Evolutionary conservation across 2,797 vertebrate genomes (phyloP).

Genomic region (Hozukius guyotensis): DNA sequence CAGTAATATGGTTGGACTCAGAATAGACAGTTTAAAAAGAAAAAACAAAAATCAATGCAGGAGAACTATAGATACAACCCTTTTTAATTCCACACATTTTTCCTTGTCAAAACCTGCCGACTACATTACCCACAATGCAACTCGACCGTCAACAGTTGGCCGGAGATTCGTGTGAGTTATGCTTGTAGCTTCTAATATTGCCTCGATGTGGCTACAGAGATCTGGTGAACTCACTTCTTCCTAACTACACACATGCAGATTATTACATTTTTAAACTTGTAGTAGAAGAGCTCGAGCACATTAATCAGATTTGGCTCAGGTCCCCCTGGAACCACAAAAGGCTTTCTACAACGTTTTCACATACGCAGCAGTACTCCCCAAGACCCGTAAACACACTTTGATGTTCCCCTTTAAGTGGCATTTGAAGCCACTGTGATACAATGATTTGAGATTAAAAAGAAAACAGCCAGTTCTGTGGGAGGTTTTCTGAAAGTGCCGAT

Average conservation of each 20-base stretch:
- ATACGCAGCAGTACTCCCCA: not conserved
- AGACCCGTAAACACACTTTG: constrained; percentile 20
- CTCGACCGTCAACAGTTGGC: not conserved
- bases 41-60: not conserved
- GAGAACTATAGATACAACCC: too few relatives aligned
- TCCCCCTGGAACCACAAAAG: constrained; percentile 3
- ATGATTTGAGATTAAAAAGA: constrained; percentile 17
- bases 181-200: not conserved
- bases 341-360: not conserved
- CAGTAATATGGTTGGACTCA: not conserved
- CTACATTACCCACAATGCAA: not conserved
- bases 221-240: not conserved
- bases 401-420: constrained; percentile 8
- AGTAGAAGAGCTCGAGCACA: not conserved
- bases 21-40: not conserved
- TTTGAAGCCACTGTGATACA: not conserved
- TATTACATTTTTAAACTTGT: not conserved
- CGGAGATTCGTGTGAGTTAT: not conserved
- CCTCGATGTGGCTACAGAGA: not conserved
- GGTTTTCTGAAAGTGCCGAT: not conserved
- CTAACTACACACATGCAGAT: too few relatives aligned
- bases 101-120: not conserved
- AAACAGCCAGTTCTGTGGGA: not conserved
- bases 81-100: not conserved
- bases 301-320: not conserved